These are phyloP conservation scores for Dromaius novaehollandiae DNA, from an alignment of 2,113 vertebrate species.

Conservation along the genomic window DNA sequence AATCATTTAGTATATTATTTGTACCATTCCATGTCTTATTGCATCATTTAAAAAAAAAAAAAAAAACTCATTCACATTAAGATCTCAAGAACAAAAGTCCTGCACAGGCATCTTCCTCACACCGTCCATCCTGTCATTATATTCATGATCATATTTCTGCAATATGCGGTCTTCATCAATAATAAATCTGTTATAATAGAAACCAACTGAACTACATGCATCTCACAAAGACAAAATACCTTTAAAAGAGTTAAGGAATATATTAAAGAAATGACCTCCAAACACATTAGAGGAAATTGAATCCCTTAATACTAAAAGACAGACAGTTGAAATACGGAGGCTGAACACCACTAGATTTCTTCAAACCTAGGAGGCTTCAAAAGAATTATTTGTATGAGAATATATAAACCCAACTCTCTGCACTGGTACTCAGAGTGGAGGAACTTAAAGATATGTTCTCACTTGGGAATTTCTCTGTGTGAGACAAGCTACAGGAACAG, in stretches of 20 bases:
- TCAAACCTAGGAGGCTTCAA: neutral
- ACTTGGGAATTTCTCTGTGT: too few relatives aligned
- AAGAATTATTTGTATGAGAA: neutral
- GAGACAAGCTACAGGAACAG: neutral
- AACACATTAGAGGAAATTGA: accelerated
- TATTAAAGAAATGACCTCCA: neutral
- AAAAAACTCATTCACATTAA: neutral
- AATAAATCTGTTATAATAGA: neutral
- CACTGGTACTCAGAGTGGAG: neutral
- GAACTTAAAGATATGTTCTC: neutral
- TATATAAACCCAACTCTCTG: neutral
- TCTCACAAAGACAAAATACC: neutral
- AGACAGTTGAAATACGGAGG: neutral
- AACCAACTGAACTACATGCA: neutral
- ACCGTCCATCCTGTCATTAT: neutral
- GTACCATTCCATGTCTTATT: neutral
- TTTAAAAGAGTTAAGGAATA: neutral
- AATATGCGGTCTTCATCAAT: slow-evolving; percentile 41
- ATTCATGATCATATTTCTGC: neutral
- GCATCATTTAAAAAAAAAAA: neutral
- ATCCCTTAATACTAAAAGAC: neutral
- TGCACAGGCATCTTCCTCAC: neutral
- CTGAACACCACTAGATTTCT: neutral
- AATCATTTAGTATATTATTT: neutral
- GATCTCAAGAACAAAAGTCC: neutral